Evolutionary conservation across 2,888 invertebrate species (phyloP), one percentile per base, ranked within the genome.

Genomic region (Archips xylosteana): DNA sequence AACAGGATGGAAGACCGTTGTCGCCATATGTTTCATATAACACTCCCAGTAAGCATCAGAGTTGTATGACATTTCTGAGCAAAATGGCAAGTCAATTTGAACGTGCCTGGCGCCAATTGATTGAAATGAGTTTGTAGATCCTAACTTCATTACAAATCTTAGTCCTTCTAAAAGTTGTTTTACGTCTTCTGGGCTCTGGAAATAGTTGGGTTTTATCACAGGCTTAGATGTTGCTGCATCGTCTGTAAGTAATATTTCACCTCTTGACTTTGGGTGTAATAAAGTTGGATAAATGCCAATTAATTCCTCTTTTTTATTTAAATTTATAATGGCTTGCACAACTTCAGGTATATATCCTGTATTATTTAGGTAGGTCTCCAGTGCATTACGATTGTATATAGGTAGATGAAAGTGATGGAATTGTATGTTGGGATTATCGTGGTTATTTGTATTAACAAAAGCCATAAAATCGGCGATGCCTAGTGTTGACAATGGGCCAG

Each of bases 1-100:
- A 0, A 95, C 95, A 0, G 96, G 96, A 83, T 97, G 97, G 86
- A 96, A 97, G 42, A 95, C 83, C 0, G 95, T 95, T 0, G 93
- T 88, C 8, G 92, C 92, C 85, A 95, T 91, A 75, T 95, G 90
- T 15, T 91, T 89, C 6, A 95, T 91, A 54, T 95, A 93, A 81
- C 96, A 96, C 76, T 89, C 87, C 95, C 96, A 95, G 82, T 95
- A 96, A 0, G 83, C 83, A 61, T 94, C 89, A 1, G 89, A 83
- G 59, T 85, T 80, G 67, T 84, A 85, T n/a, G 78, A 76, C 57
- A 85, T 78, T 51, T 83, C 75, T 1, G 77, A 80, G 77, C 95
- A 95, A 23, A 81, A 83, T 10, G 83, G 78, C n/a, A 94, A 79
- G 6, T 85, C 78, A 1, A 92, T 76, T 1, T 87, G 76, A 12